Base-by-base conservation (phyloP, 2,113 vertebrate genomes). In the Rhynchopsitta pachyrhyncha region DNA sequence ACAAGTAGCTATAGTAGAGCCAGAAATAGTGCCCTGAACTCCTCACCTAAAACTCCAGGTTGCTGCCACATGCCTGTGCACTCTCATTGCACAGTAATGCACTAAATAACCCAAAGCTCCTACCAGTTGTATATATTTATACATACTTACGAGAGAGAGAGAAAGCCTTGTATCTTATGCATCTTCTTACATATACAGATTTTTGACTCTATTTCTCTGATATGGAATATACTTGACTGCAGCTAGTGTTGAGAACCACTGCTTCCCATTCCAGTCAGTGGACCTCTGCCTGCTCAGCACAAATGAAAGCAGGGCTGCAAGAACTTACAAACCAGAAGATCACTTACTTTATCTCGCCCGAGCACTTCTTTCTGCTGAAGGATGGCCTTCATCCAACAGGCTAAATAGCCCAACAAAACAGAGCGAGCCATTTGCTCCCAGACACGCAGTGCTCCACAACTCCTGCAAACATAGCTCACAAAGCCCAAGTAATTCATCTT, bases 321-420 rank as follows among this genome's bases (percentile, higher is more conserved):
- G 46, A 82, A 47, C 75, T 83, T 17, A 81, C 22, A 29, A 59
- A 80, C 4, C 62, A 71, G 82, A 86, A 67, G n/a, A 88, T 42
- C 47, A 47, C 79, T 94, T 47, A 70, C 52, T 91, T 88, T 60
- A 49, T 44, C 83, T 53, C 27, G 44, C 63, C 59, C 24, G 39
- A 63, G 49, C 27, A 10, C 84, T 96, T 90, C 79, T 55, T 75
- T 84, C 86, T 92, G 86, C 63, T 55, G 29, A 95, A 83, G 20
- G 41, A 50, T 49, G 53, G 93, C 88, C 67, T 47, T 63, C 64
- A 90, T 89, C 78, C 92, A 97, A 53, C 44, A 83, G 50, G 46
- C 47, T 29, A 74, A 86, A 60, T 66, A 42, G 62, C 73, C 88
- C 78, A 89, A 71, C 63, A 91, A 77, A 75, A 79, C 2, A 0